These are phyloP conservation scores for Neodiprion fabricii DNA, from an alignment of 1,140 invertebrate species.

Conservation along the genomic window DNA sequence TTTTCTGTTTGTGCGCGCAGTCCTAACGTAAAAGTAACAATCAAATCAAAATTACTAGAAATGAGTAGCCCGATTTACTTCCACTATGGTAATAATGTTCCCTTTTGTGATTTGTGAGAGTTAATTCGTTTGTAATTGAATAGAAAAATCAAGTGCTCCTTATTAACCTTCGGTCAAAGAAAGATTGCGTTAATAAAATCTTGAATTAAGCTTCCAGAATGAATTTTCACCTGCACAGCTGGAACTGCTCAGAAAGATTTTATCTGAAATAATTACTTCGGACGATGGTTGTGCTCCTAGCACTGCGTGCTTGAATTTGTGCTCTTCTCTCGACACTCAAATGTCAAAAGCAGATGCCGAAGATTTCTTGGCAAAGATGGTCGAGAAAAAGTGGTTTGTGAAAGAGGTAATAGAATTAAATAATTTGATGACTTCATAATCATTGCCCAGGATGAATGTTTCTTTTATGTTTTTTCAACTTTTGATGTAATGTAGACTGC, in stretches of 20 bases:
- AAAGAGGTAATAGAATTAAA: conserved; percentile 32
- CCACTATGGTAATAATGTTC: no score
- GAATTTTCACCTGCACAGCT: conserved; percentile 38
- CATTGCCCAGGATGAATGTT: no score
- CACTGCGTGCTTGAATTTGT: conserved; percentile 44
- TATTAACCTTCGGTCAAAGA: no score
- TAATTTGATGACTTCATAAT: not conserved
- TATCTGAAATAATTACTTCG: conserved; percentile 43
- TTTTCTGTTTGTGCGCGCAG: no score
- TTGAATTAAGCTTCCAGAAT: conserved; percentile 28
- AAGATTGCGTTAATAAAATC: conserved; percentile 10
- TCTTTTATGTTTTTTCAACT: no score
- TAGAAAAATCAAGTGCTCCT: no score
- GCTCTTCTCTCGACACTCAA: conserved; percentile 31
- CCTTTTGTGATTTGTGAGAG: no score
- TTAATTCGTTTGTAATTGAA: no score
- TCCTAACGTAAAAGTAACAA: no score
- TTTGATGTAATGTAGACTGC: no score
- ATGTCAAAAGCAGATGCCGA: conserved; percentile 40
- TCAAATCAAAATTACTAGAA: no score
- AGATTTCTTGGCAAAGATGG: conserved; percentile 38
- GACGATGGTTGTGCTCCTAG: conserved; percentile 38
- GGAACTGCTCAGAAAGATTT: conserved; percentile 39
- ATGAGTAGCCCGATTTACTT: no score
- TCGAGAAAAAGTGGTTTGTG: conserved; percentile 41